Base-by-base conservation (phyloP, 1,140 invertebrate species). In the Medauroidea extradentata region DNA sequence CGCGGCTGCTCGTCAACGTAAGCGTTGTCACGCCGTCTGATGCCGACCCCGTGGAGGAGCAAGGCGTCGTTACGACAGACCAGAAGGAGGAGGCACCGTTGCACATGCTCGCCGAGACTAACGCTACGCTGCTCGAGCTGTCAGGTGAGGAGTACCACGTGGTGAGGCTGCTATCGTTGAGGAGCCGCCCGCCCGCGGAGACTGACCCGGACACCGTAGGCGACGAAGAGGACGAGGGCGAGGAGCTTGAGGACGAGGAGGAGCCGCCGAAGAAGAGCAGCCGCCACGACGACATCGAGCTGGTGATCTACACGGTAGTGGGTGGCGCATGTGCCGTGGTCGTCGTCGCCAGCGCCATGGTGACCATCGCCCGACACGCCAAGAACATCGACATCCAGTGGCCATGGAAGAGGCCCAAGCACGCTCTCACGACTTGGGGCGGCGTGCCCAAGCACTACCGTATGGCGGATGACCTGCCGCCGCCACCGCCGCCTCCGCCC, bases 71-170 rank as follows among this genome's bases (percentile, higher is more conserved):
- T 5, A 2, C 27, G 43, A 56, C 24, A 2, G 1, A 39, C 14
- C 19, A 34, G 18, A 46, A 49, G 39, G 67, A 68, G 57, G 67
- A 70, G 50, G 70, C 65, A 7, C 67, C 69, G 5, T 52, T 72
- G 24, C 65, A 70, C 43, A 68, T 67, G 49, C 55, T 71, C 38
- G 71, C 69, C 8, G 69, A 69, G 62, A 69, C 70, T 1, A 74
- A 73, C 59, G 69, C 70, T 8, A 73, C 72, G 14, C 57, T 74
- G 14, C 57, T 73, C 42, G 70, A 73, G 61, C 57, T 73, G 8
- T 72, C 71, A 7, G 72, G 71, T 5, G 69, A 73, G 51, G 72
- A 73, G 59, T 74, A 72, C 57, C 69, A 69, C 53, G 70, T 71
- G 2, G 66, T 70, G 39, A 57, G 63, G 16, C 38, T 59, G 27